A percentile compares a stretch with the other conserved stretches of the same genome.
Conservation (phyloP, 2,113 vertebrate species). For the Sula dactylatra region DNA sequence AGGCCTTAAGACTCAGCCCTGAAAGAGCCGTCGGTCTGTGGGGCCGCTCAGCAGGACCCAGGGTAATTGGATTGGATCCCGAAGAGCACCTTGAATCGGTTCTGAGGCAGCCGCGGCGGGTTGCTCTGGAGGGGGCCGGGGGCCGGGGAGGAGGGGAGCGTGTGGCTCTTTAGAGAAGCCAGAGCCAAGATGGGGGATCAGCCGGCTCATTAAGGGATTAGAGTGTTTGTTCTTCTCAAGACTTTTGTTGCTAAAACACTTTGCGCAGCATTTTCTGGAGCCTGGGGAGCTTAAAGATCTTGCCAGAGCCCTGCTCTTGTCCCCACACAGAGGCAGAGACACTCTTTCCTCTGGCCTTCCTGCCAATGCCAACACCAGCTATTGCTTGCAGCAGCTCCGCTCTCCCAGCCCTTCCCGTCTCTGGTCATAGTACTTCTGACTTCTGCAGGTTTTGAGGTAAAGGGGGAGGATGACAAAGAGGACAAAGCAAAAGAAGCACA, state of each 20-base stretch:
- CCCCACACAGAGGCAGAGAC: constrained; percentile 1
- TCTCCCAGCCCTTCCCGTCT: background rate
- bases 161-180: constrained; percentile 74
- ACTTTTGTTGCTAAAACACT: constrained; percentile 90
- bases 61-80: constrained; percentile 89
- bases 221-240: constrained; percentile 87
- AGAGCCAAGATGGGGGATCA: constrained; percentile 86
- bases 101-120: constrained; percentile 76
- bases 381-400: background rate
- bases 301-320: constrained; percentile 79
- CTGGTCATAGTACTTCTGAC: background rate
- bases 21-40: constrained; percentile 87
- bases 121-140: constrained; percentile 67
- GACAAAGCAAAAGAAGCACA: background rate
- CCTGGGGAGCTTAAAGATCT: constrained; percentile 80
- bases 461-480: background rate
- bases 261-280: constrained; percentile 87
- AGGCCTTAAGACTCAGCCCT: constrained; percentile 73
- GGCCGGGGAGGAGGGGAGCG: constrained; percentile 49
- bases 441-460: background rate
- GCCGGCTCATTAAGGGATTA: constrained; percentile 94
- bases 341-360: background rate
- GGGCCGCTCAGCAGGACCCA: constrained; percentile 84
- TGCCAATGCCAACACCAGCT: background rate
- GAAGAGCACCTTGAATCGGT: constrained; percentile 82